Evolutionary conservation across 2,888 invertebrate genomes (phyloP).

Genomic region (Troides aeacus): DNA sequence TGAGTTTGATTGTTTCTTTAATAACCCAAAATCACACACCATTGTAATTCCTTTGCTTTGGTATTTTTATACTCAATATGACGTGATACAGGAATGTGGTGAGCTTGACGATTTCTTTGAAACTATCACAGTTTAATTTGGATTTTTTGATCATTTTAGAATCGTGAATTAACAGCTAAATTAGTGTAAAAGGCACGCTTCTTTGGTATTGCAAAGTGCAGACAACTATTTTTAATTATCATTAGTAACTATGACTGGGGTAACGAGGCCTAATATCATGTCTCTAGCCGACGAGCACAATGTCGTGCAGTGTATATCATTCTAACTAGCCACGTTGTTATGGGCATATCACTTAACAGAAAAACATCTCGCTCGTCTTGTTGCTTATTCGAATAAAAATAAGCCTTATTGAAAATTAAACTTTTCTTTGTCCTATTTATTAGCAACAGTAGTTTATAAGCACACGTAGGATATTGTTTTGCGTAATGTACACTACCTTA

Average conservation of each 20-base stretch:
- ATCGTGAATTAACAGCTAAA: constrained; percentile 29
- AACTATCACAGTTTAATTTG: constrained; percentile 56
- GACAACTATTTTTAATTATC: constrained; percentile 50
- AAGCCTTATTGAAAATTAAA: constrained; percentile 42
- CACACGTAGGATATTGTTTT: constrained; percentile 62
- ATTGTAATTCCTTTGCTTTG: constrained; percentile 50
- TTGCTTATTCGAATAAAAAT: too few species aligned
- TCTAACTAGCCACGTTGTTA: too few species aligned
- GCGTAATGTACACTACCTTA: constrained; percentile 65
- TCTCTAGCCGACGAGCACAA: too few species aligned
- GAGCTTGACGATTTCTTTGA: constrained; percentile 63
- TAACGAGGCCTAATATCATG: too few species aligned
- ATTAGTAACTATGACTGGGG: constrained; percentile 36
- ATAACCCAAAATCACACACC: constrained; percentile 36
- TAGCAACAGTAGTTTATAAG: constrained; percentile 60
- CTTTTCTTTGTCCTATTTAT: constrained; percentile 59
- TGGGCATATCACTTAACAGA: too few species aligned
- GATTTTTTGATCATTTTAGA: constrained; percentile 41
- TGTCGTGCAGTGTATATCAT: too few species aligned
- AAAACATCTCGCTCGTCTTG: too few species aligned
- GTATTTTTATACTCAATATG: constrained; percentile 70
- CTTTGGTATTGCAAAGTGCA: constrained; percentile 35
- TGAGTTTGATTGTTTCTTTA: too few species aligned
- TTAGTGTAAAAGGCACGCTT: constrained; percentile 23
- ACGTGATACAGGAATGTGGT: constrained; percentile 71